These are phyloP conservation scores for Pogona vitticeps DNA, from an alignment of 2,113 vertebrate species.

Conservation along the genomic window DNA sequence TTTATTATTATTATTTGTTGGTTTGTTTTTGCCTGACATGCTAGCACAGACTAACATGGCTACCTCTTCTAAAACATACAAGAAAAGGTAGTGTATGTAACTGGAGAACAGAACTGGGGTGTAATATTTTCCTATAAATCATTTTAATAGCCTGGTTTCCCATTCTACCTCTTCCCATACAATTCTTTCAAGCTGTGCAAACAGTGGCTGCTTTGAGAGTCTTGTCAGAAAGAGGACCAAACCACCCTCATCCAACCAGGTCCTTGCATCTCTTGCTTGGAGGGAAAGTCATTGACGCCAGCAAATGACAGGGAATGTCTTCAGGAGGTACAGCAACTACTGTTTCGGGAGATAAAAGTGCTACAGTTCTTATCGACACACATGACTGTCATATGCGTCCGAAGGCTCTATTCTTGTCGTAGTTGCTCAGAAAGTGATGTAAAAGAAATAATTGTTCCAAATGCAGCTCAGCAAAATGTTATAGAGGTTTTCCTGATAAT, in stretches of 20 bases:
- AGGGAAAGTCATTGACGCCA: not conserved
- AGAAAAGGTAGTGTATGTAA: not conserved
- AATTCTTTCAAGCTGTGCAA: not conserved
- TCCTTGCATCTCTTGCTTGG: not conserved
- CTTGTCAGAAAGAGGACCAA: not conserved
- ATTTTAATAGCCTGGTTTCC: not conserved
- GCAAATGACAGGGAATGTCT: slow-evolving; percentile 3
- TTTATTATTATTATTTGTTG: too few relatives aligned
- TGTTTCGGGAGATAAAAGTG: slow-evolving; percentile 9
- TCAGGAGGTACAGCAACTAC: not conserved
- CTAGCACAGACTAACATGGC: too few relatives aligned
- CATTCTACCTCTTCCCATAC: not conserved
- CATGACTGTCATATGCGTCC: slow-evolving; percentile 12
- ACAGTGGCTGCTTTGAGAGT: not conserved
- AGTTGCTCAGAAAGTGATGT: not conserved
- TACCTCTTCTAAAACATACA: too few relatives aligned
- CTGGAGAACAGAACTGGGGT: not conserved
- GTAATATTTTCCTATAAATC: not conserved
- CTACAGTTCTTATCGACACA: not conserved
- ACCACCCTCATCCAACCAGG: not conserved
- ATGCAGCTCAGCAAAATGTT: not conserved
- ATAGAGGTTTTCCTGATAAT: not conserved
- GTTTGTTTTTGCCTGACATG: too few relatives aligned
- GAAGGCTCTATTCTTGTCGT: too few relatives aligned
- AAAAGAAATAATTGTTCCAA: slow-evolving; percentile 17